Evolutionary conservation across 2,888 invertebrate genomes (phyloP).

Genomic region (Spicauda simplicius): DNA sequence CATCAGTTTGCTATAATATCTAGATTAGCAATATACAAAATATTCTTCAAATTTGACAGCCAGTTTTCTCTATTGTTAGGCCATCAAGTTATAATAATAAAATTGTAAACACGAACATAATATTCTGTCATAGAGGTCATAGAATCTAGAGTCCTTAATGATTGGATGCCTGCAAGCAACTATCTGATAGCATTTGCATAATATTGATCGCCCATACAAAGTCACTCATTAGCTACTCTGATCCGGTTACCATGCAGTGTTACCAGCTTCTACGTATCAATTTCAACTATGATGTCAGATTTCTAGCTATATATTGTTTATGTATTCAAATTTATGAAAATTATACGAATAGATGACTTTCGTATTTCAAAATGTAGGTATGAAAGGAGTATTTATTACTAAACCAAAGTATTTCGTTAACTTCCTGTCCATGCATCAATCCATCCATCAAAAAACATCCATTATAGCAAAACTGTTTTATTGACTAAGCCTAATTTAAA

Average conservation of each 20-base stretch:
- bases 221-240: constrained; percentile 71
- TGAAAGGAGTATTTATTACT: too few relatives aligned
- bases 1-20: too few relatives aligned
- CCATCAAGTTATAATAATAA: background rate
- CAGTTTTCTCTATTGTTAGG: too few relatives aligned
- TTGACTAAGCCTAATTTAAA: too few relatives aligned
- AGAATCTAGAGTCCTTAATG: constrained; percentile 4
- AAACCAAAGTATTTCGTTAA: too few relatives aligned
- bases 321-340: background rate
- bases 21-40: too few relatives aligned
- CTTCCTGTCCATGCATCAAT: too few relatives aligned
- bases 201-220: constrained; percentile 71
- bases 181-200: constrained; percentile 77
- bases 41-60: too few relatives aligned
- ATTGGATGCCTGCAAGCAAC: constrained; percentile 57
- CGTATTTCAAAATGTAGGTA: too few relatives aligned
- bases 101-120: background rate
- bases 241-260: constrained; percentile 64
- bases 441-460: too few relatives aligned
- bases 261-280: background rate
- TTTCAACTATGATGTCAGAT: background rate
- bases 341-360: too few relatives aligned
- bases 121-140: background rate
- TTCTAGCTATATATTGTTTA: background rate
- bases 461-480: too few relatives aligned